These are phyloP conservation scores for Neosilurus mollespiculum DNA, from an alignment of 2,797 vertebrate genomes.

Conservation along the genomic window DNA sequence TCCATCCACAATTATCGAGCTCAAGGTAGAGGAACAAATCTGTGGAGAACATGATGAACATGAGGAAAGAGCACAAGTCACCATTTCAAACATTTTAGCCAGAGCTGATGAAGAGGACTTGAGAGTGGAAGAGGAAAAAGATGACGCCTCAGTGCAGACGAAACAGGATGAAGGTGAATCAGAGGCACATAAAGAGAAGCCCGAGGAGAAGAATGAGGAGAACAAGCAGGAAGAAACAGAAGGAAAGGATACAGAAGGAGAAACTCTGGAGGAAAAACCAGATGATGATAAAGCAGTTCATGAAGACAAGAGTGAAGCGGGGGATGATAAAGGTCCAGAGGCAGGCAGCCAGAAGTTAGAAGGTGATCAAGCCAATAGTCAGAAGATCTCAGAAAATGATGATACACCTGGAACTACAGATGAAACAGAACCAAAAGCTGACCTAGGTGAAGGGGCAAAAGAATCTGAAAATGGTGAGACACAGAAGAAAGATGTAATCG, in stretches of 20 bases:
- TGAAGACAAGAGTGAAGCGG: constrained; percentile 33
- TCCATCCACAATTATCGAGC: constrained; percentile 76
- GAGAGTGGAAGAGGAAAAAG: constrained; percentile 1
- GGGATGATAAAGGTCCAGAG: constrained; percentile 41
- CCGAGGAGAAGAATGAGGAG: background rate
- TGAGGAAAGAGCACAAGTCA: constrained; percentile 49
- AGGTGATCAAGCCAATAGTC: constrained; percentile 13
- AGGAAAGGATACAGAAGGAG: constrained; percentile 21
- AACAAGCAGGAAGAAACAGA: constrained; percentile 29
- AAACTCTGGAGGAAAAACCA: constrained; percentile 21
- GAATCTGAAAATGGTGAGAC: constrained; percentile 33
- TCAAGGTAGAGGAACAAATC: constrained; percentile 63
- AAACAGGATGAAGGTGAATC: constrained; percentile 8
- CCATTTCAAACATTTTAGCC: constrained; percentile 70
- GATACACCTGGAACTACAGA: constrained; percentile 31
- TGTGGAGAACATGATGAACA: constrained; percentile 43
- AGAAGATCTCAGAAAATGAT: constrained; percentile 31
- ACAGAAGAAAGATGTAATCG: constrained; percentile 40
- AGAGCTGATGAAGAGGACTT: constrained; percentile 51
- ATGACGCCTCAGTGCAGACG: background rate
- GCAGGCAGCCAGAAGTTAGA: constrained; percentile 19
- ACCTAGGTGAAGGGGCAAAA: constrained; percentile 18
- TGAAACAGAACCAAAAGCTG: constrained; percentile 16
- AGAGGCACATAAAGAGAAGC: background rate
- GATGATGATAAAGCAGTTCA: constrained; percentile 36